phyloP scores from a whole-genome alignment of 53 echinoderm and acorn worm genomes.

The Mesocentrotus franciscanus region DNA sequence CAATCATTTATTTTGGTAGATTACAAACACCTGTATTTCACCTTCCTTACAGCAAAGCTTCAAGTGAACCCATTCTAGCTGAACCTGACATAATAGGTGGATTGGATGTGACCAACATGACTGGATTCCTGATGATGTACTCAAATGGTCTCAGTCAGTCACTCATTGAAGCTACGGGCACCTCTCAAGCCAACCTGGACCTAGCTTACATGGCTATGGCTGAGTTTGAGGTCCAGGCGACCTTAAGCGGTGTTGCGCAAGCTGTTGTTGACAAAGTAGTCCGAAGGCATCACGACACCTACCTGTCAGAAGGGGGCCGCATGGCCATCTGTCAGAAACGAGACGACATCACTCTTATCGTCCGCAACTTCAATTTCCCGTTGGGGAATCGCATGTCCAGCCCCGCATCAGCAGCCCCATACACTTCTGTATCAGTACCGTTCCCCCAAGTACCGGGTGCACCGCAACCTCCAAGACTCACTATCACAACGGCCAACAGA shows the following conservation, averaged over 20 bases:
- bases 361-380: constrained; percentile 87
- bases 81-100: constrained; percentile 97
- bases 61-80: constrained; percentile 91
- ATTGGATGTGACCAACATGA: constrained; percentile 66
- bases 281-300: constrained; percentile 91
- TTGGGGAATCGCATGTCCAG: constrained; percentile 67
- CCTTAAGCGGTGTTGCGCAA: constrained; percentile 93
- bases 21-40: not conserved
- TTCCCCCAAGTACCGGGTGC: constrained; percentile 49
- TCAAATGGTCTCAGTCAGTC: constrained; percentile 90
- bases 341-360: constrained; percentile 94
- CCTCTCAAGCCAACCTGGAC: constrained; percentile 81
- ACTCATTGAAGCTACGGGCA: constrained; percentile 84
- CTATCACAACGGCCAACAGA: constrained; percentile 52
- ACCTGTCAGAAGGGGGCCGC: constrained; percentile 68
- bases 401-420: constrained; percentile 59
- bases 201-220: constrained; percentile 88
- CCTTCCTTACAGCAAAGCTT: constrained; percentile 73
- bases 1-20: not conserved
- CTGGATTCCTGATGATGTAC: constrained; percentile 90
- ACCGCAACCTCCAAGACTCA: constrained; percentile 54
- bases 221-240: constrained; percentile 88
- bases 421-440: constrained; percentile 75
- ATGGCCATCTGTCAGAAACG: constrained; percentile 78
- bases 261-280: constrained; percentile 94